Base-by-base conservation (phyloP, 2,797 vertebrate genomes). In the Hyperoplus immaculatus region DNA sequence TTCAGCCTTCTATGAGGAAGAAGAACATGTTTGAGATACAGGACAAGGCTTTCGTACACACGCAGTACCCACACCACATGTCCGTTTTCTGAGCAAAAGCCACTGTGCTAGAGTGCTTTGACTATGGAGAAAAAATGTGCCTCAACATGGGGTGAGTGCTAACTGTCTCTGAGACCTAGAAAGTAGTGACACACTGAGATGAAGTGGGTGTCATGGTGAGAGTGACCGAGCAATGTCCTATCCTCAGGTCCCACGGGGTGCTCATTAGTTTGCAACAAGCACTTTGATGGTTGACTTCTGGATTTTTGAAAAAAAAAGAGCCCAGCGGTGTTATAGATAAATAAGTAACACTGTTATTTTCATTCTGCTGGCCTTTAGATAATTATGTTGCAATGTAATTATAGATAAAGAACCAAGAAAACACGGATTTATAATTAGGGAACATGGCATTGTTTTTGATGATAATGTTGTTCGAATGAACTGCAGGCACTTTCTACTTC, bases 261-360 rank as follows among this genome's bases (percentile, higher is more conserved):
- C 57, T 84, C 68, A 84, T 88, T 87, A 81, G 68, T 78, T 67
- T 65, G 38, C 55, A 47, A 46, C 14, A 2, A 79, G 57, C 67
- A n/a, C 58, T 66, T 4, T 0, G 42, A 46, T 65, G 29, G 59
- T 64, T 61, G 60, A 51, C 16, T 77, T 66, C 29, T 16, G 49
- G 46, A 53, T 69, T 61, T 63, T 67, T 65, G 71, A 2, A 36
- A 46, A 73, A 78, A 2, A 36, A 46, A 73, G 74, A 12, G 38
- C 68, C 71, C 43, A 47, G 57, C 49, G 62, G 49, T 50, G 12
- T 39, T 38, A 69, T 46, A 72, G 41, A 75, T 62, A 38, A 75
- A 81, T 69, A 13, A 16, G 4, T 14, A 14, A 7, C 0, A 0
- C 5, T 55, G 39, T 78, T 75, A 18, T 81, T 80, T 75, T 75